Evolutionary conservation across 1,140 invertebrate genomes (phyloP).

Genomic region (Atopsyche davidsoni): DNA sequence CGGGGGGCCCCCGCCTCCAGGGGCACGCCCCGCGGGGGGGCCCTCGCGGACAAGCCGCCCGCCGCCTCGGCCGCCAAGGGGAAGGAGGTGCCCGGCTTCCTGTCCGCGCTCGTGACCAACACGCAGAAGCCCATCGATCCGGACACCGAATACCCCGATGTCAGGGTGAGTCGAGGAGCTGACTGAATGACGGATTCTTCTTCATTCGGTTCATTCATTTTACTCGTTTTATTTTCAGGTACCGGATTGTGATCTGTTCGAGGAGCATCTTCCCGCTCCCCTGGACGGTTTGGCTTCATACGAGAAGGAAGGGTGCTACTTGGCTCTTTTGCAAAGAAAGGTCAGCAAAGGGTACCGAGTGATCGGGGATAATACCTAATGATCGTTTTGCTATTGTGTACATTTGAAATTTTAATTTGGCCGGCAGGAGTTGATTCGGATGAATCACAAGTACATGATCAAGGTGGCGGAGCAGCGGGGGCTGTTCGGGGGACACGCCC

Average conservation of each 20-base stretch:
- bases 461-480: slow-evolving; percentile 69
- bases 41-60: no score
- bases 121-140: slow-evolving; percentile 26
- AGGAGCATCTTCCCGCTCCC: slow-evolving; percentile 34
- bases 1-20: no score
- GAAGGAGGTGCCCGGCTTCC: no score
- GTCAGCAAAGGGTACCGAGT: slow-evolving; percentile 32
- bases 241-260: slow-evolving; percentile 67
- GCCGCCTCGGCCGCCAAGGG: no score
- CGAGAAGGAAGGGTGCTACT: slow-evolving; percentile 59
- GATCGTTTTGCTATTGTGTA: background rate
- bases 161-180: slow-evolving; percentile 21
- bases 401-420: background rate
- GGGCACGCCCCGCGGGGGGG: no score
- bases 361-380: background rate
- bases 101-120: no score
- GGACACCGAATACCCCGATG: slow-evolving; percentile 22
- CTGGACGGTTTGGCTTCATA: slow-evolving; percentile 25
- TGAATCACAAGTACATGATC: slow-evolving; percentile 75
- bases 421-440: slow-evolving; percentile 61
- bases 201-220: background rate
- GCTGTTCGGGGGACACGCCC: slow-evolving; percentile 53
- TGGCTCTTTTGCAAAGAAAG: slow-evolving; percentile 65
- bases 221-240: slow-evolving; percentile 47
- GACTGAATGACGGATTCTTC: background rate